Conservation (phyloP, 2,113 vertebrate genomes). For the Strigops habroptila region DNA sequence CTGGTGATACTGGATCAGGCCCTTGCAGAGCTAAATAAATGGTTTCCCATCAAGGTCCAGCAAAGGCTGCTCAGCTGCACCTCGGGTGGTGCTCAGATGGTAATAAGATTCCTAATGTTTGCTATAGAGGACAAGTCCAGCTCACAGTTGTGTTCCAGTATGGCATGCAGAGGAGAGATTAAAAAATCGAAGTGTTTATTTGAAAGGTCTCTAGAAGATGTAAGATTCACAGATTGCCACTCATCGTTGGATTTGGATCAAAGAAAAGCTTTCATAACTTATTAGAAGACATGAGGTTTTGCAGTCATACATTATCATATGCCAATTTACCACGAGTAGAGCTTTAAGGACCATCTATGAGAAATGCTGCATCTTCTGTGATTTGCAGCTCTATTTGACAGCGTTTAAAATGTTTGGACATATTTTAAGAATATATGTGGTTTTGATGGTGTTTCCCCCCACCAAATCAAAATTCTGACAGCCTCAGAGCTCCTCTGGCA, state of each 20-base stretch:
- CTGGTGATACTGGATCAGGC: neutral
- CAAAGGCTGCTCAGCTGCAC: neutral
- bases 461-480: neutral
- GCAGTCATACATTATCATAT: neutral
- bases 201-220: neutral
- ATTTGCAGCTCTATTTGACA: neutral
- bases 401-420: neutral
- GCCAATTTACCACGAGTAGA: neutral
- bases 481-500: neutral
- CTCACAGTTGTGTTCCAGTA: neutral
- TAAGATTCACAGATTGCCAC: neutral
- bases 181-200: neutral
- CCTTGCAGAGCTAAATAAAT: neutral
- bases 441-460: neutral
- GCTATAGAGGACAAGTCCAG: neutral
- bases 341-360: neutral
- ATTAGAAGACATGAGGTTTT: neutral
- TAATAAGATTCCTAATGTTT: neutral
- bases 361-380: neutral
- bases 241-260: neutral
- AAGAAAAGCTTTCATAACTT: neutral
- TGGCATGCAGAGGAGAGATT: neutral
- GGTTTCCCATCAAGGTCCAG: neutral
- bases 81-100: neutral
- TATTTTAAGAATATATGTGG: neutral